phyloP scores from a whole-genome alignment of 1,140 invertebrate genomes.

The Lysiphlebus fabarum region DNA sequence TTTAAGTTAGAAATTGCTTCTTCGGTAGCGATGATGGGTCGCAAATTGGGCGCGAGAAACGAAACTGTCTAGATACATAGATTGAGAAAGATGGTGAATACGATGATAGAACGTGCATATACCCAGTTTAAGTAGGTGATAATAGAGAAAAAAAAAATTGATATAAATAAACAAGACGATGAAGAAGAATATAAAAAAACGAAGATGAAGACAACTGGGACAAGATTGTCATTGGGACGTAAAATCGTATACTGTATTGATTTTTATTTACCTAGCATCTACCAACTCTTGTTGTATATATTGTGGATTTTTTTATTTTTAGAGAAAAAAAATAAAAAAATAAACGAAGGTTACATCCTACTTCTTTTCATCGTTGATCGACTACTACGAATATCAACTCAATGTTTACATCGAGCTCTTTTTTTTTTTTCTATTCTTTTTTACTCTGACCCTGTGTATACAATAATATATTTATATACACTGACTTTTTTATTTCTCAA shows the following conservation, averaged over 20 bases:
- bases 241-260: conserved; percentile 27
- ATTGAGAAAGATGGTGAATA: conserved; percentile 26
- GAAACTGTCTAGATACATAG: conserved; percentile 27
- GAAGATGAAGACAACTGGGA: no score
- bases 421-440: background rate
- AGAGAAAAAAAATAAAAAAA: conserved; percentile 14
- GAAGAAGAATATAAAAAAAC: background rate
- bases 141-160: background rate
- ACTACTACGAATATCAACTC: background rate
- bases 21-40: conserved; percentile 55
- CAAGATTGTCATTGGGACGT: background rate
- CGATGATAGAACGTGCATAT: background rate
- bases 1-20: conserved; percentile 58
- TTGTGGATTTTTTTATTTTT: background rate
- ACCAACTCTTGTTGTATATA: conserved; percentile 2
- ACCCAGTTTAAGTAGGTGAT: conserved; percentile 1
- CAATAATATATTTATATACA: background rate
- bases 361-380: background rate
- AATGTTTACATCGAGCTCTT: no score
- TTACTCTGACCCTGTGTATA: background rate
- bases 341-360: conserved; percentile 2
- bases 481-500: conserved; percentile 2
- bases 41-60: conserved; percentile 54
- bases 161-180: background rate
- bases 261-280: conserved; percentile 33